Base-by-base conservation (phyloP, 2,888 invertebrate genomes). In the Panopea generosa region DNA sequence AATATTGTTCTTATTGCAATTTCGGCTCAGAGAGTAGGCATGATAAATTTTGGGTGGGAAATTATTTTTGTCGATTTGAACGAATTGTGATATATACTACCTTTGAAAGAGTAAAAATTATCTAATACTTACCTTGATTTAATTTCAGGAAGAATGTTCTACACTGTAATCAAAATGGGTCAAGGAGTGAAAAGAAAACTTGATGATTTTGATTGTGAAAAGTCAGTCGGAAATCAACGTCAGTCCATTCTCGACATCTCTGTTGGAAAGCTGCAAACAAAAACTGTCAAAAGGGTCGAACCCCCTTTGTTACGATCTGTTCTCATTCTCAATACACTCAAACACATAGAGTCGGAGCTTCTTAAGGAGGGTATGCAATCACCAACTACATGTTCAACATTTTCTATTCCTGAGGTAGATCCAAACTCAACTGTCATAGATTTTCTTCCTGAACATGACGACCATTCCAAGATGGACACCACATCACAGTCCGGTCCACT, bases 171-270 rank as follows among this genome's bases (percentile, higher is more conserved):
- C 61, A 84, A 77, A 47, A 85, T 85, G 85, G 85, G 85, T 61
- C 63, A 84, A 43, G 84, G 84, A 59, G 79, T 83, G 24, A 85
- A 85, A 60, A 61, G 83, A 24, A 84, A 85, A 52, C 73, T 82
- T 20, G 67, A 77, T n/a, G 82, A 81, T 27, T 57, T 56, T 40
- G 68, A 67, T 14, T 29, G 22, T 29, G 65, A 65, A 16, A 70
- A 40, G 47, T 60, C 69, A 38, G 43, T 68, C 20, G 75, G 70
- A 43, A 66, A 52, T 67, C 85, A 85, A 73, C 95, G 98, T 68
- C 95, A 97, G 90, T 96, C 97, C 89, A 96, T 98, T 91, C 95
- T 98, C 92, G 97, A 97, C 93, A 95, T 97, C 84, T 97, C 97
- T 84, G 97, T 98, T 95, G 96, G 96, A 93, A 98, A 98, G 93